A percentile compares a stretch with the other conserved stretches of the same genome.
phyloP scores from a whole-genome alignment of 2,888 invertebrate species.

The Corbicula japonica region DNA sequence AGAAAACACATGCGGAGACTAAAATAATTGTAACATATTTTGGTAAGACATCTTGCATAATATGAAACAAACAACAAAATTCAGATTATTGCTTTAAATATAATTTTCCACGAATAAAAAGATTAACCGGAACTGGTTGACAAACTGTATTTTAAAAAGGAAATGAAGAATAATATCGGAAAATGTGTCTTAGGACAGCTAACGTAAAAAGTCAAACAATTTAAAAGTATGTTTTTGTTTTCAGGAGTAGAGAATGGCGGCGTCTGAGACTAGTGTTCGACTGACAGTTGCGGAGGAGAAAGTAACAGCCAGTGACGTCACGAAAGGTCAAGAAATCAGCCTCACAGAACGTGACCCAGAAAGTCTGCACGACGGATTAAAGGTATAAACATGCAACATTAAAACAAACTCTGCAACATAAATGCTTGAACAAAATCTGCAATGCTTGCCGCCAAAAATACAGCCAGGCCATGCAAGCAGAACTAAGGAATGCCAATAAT shows the following conservation, averaged over 20 bases:
- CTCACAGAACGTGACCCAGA: constrained; percentile 68
- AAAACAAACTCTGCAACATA: too few species aligned
- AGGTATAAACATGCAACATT: too few species aligned
- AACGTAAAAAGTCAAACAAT: too few species aligned
- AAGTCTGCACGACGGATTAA: constrained; percentile 67
- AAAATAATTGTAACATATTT: too few species aligned
- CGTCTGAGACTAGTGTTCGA: constrained; percentile 42
- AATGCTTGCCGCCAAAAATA: too few species aligned
- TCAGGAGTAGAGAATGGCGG: constrained; percentile 20
- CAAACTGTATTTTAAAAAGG: background rate
- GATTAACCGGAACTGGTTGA: background rate
- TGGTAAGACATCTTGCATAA: too few species aligned
- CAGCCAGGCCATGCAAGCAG: too few species aligned
- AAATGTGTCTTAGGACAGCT: background rate
- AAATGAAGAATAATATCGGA: background rate
- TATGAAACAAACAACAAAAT: background rate
- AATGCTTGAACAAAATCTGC: too few species aligned
- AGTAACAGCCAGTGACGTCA: constrained; percentile 59
- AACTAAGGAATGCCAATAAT: too few species aligned
- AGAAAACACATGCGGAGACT: too few species aligned
- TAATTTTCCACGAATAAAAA: background rate
- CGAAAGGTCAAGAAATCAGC: constrained; percentile 61
- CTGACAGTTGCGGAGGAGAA: constrained; percentile 59
- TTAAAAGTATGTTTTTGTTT: too few species aligned
- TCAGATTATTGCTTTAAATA: background rate